Conservation (phyloP, 2,888 invertebrate genomes). For the Drosophila sordidula region DNA sequence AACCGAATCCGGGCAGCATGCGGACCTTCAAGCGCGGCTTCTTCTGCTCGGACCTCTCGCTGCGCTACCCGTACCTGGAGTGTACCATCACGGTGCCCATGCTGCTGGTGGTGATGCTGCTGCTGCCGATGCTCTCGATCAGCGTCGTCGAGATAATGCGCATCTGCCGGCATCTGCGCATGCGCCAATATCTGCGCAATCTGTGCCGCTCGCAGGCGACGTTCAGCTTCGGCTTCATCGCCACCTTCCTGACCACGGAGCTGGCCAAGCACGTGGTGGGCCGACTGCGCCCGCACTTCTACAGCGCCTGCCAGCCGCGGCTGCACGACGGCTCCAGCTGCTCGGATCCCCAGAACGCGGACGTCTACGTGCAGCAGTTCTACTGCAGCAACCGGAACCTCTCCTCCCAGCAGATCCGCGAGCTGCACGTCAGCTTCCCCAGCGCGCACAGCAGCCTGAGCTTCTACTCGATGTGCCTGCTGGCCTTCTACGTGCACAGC, state of each 20-base stretch:
- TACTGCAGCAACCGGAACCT: slow-evolving; percentile 78
- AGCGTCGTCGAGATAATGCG: slow-evolving; percentile 81
- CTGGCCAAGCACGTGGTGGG: slow-evolving; percentile 79
- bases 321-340: slow-evolving; percentile 75
- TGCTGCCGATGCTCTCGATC: slow-evolving; percentile 81
- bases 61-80: slow-evolving; percentile 81
- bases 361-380: slow-evolving; percentile 75
- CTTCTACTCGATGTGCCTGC: slow-evolving; percentile 81
- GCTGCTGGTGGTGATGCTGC: slow-evolving; percentile 77
- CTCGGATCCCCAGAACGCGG: slow-evolving; percentile 69
- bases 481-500: slow-evolving; percentile 79
- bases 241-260: slow-evolving; percentile 80
- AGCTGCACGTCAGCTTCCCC: slow-evolving; percentile 81
- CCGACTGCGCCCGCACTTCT: slow-evolving; percentile 81
- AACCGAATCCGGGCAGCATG: slow-evolving; percentile 45
- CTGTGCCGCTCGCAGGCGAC: slow-evolving; percentile 70
- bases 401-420: slow-evolving; percentile 72
- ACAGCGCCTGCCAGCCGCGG: slow-evolving; percentile 76
- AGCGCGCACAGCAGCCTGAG: slow-evolving; percentile 80
- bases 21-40: slow-evolving; percentile 81
- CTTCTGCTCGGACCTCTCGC: slow-evolving; percentile 78
- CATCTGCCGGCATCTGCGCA: slow-evolving; percentile 74
- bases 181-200: slow-evolving; percentile 76
- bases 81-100: slow-evolving; percentile 81
- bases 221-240: slow-evolving; percentile 81